Evolutionary conservation across 1,140 invertebrate genomes (phyloP), one percentile per base, ranked within the genome.

Genomic region (Glossosoma conforme): DNA sequence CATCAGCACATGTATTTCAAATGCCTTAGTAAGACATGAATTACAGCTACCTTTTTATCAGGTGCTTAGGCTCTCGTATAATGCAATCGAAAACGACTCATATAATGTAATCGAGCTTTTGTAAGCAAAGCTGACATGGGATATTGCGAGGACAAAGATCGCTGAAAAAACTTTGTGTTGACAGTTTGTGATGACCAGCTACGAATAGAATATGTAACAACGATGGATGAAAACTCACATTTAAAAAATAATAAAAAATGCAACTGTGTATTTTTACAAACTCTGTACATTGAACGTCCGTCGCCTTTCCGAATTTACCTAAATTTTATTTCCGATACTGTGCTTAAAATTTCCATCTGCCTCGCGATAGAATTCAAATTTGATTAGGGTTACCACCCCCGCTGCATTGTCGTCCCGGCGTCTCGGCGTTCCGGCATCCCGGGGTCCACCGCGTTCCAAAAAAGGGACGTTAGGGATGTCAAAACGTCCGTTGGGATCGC

Each of bases 311-410:
- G 19, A 32, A 51, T 50, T 52, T 56, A 56, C 52, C 52, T 48
- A 56, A 56, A 56, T 56, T 56, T 56, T 56, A 56, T 56, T 56
- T 44, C 43, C 35, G 24, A 24, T 42, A 42, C 40, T 52, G 13
- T 22, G 20, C 20, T 14, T 40, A 35, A 35, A n/a, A 35, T 20
- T 32, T 48, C 54, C 47, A 52, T 56, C 54, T 50, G 49, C 36
- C 28, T 32, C n/a, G 21, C 43, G 54, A 56, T 51, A 42, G 54
- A 56, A 56, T 56, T 56, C 54, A 56, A 56, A 56, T 56, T 56
- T 56, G 54, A 56, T 56, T 56, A 44, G 43, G 17, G 35, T 37
- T 19, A 21, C 25, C 32, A 30, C 25, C 15, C 42, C 14, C 24
- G n/a, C 3, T 5, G 14, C 10, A 13, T 15, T 11, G 11, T 17